Evolutionary conservation across 2,113 vertebrate genomes (phyloP), one percentile per base, ranked within the genome.

Genomic region (Megaceryle maxima): DNA sequence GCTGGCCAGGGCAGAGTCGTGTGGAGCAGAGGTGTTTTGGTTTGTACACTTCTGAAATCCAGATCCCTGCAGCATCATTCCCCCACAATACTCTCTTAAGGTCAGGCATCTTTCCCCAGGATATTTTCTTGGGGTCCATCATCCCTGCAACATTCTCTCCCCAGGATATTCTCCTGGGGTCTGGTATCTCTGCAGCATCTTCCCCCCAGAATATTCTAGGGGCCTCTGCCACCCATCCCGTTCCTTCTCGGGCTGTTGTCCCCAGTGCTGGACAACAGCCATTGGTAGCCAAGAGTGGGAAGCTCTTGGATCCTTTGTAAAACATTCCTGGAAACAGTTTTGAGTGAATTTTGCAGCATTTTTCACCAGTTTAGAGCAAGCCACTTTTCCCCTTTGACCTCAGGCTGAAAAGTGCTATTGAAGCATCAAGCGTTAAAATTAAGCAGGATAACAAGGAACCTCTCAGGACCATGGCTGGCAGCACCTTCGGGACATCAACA

Each of bases 381-480:
- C 16, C 0, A 2, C 43, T 73, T 83, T 13, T 73, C 31, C 24
- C 31, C 44, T 73, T 53, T 0, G 0, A 1, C 62, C 11, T 12
- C 2, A 0, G 53, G 26, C 26, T 82, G 78, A 15, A 10, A 89
- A 51, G 28, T 60, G 28, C 66, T 84, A 0, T 33, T n/a, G 63
- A 75, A 60, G 31, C 44, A 19, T 37, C 0, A 1, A 70, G 72
- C 1, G 0, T 46, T 73, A 10, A 26, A 85, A 83, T 83, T 81
- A n/a, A 77, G 33, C 6, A 2, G 35, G 13, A 44, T 94, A 75
- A 84, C 1, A 10, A 93, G 75, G 85, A 76, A 31, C 44, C 37
- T 90, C 78, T 24, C 4, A 6, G 21, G n/a, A 24, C 55, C 2
- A 4, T 6, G 16, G 67, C 53, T 88, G 75, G 11, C 2, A 29